phyloP scores from a whole-genome alignment of 2,888 invertebrate species.

The Diploptera punctata region DNA sequence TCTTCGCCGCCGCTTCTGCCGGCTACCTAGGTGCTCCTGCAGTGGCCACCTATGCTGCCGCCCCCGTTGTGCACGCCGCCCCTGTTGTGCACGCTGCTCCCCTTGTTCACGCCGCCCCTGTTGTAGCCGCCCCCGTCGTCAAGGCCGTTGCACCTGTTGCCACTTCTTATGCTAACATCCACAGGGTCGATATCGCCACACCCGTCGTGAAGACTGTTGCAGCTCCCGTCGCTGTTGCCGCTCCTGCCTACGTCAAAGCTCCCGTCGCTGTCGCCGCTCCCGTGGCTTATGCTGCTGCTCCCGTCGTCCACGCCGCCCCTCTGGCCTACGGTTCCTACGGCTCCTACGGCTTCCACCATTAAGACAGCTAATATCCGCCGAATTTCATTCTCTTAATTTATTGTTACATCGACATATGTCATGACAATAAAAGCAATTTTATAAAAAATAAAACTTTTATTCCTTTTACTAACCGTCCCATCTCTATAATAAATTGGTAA shows the following conservation, averaged over 20 bases:
- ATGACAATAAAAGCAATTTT: slow-evolving; percentile 6
- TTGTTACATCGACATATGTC: slow-evolving; percentile 1
- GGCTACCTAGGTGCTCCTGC: slow-evolving; percentile 57
- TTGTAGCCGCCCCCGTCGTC: slow-evolving; percentile 41
- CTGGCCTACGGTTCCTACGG: slow-evolving; percentile 9
- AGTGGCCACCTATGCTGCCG: slow-evolving; percentile 47
- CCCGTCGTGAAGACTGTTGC: slow-evolving; percentile 48
- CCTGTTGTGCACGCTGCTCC: slow-evolving; percentile 34
- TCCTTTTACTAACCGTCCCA: too few species aligned
- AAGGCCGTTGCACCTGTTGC: slow-evolving; percentile 37
- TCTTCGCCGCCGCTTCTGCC: slow-evolving; percentile 52
- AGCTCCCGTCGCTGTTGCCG: slow-evolving; percentile 56
- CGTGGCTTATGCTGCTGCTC: slow-evolving; percentile 1
- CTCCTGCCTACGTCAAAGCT: neutral
- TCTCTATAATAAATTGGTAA: too few species aligned
- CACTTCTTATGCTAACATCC: slow-evolving; percentile 54
- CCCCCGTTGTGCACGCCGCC: slow-evolving; percentile 41
- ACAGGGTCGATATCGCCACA: slow-evolving; percentile 37
- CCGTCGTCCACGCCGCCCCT: slow-evolving; percentile 16
- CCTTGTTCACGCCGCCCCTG: slow-evolving; percentile 32
- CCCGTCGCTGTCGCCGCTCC: neutral
- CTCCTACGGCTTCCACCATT: neutral
- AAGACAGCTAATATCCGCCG: neutral
- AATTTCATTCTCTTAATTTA: slow-evolving; percentile 3
- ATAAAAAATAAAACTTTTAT: too few species aligned